Evolutionary conservation across 2,888 invertebrate genomes (phyloP), one percentile per base, ranked within the genome.

Genomic region (Chrysotoxum bicinctum): DNA sequence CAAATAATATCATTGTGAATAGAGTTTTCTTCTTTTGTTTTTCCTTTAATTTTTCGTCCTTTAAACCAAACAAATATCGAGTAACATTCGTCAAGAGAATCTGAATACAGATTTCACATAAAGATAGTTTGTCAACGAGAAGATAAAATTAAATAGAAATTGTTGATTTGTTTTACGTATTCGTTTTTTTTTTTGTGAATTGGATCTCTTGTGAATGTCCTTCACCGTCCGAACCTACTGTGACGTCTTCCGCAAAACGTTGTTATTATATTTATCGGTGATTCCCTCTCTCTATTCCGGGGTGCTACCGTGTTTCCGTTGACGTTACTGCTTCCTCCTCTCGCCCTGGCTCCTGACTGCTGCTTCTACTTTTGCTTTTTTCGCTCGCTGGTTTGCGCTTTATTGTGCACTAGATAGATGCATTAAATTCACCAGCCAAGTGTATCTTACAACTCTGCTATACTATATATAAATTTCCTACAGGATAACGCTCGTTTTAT

Each of bases 231-330:
- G 73, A 72, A 76, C 40, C 40, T 9, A 35, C 23, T 32, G 48
- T 85, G 85, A 80, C 80, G 80, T 80, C 80, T 80, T 77, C 69
- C 73, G 80, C 72, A 80, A 45, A 85, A 73, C 76, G 73, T 73
- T 77, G 76, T 73, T 77, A 85, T 77, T 73, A 73, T 85, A 81
- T 80, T 85, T 58, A 85, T 84, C 84, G 84, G 84, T 84, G 66
- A 60, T 75, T 82, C 68, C 35, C 32, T 35, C 52, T 68, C 52
- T 60, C 30, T 73, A 73, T 66, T 82, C 54, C 77, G 82, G 70
- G 77, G 58, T 74, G 73, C 75, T 80, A 72, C 32, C 80, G 84
- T 72, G 75, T 84, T 84, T 84, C 84, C 75, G 75, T 75, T 80
- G 75, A 72, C 74, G 84, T 79, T 84, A 79, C 70, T 70, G 66